phyloP scores from a whole-genome alignment of 2,888 invertebrate genomes.

The Pseudanteris insignis region DNA sequence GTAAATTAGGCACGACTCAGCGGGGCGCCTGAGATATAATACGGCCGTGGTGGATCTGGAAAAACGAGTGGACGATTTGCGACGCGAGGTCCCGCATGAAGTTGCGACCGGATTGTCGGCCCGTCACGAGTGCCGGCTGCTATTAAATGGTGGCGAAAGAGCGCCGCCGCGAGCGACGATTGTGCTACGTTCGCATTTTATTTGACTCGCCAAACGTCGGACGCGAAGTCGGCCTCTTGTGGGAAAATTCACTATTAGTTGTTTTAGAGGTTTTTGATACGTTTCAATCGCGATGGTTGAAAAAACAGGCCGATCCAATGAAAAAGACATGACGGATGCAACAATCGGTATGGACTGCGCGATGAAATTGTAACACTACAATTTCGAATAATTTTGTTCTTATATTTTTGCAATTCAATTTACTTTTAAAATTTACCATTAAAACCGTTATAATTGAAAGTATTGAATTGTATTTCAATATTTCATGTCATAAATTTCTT shows the following conservation, averaged over 20 bases:
- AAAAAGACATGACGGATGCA: no score
- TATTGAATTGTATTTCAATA: no score
- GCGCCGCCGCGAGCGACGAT: neutral
- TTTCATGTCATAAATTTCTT: no score
- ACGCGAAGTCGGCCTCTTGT: neutral
- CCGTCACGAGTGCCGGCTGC: slow-evolving; percentile 20
- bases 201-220: neutral
- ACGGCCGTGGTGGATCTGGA: slow-evolving; percentile 16
- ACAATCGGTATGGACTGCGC: slow-evolving; percentile 10
- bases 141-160: slow-evolving; percentile 24
- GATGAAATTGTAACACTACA: slow-evolving; percentile 18
- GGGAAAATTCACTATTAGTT: slow-evolving; percentile 19
- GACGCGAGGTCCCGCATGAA: slow-evolving; percentile 7
- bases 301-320: no score
- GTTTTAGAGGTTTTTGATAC: slow-evolving; percentile 8
- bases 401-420: no score
- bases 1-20: slow-evolving; percentile 41
- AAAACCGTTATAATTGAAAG: no score
- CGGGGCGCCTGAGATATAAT: slow-evolving; percentile 30
- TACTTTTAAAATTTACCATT: no score
- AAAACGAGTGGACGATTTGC: slow-evolving; percentile 22
- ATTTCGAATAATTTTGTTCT: slow-evolving; percentile 10
- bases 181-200: neutral
- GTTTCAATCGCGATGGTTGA: no score
- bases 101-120: slow-evolving; percentile 15